Base-by-base conservation (phyloP, 2,888 invertebrate species). In the Chrysina gloriosa region DNA sequence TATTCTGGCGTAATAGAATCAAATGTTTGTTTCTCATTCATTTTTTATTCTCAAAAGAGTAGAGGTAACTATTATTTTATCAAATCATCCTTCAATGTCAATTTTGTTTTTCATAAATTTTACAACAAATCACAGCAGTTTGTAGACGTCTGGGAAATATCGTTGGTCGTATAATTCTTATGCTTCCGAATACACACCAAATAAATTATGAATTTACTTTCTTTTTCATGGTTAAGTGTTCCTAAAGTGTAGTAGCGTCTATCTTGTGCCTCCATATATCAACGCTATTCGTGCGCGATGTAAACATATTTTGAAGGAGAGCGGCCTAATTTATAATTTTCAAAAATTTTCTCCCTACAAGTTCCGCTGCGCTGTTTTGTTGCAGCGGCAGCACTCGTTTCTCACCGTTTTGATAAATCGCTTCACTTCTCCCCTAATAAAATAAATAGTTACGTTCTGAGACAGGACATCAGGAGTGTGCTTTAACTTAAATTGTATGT, bases 241-340 rank as follows among this genome's bases (percentile, higher is more conserved):
- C 42, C 27, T 61, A 42, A 42, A 61, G 58, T 61, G 42, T 45
- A 61, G 42, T 29, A 9, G n/a, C 27, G 19, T 19, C 16, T 61
- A 14, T 45, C 58, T 61, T 27, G 25, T 7, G 25, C 7, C 27
- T 16, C 58, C 25, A 42, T 61, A 61, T 27, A 61, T 61, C 58
- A 61, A 16, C 58, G 27, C 7, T 7, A 27, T 23, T 42, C 19
- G 42, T 29, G 16, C 16, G 39, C 27, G 58, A 27, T 58, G 42
- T 42, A 58, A 58, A 58, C 42, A 42, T 58, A 42, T 61, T 34
- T 61, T 42, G 58, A 14, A 19, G 29, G n/a, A 61, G 25, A 14
- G 58, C 27, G 58, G 27, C n/a, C 27, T 45, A 25, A 61, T 61
- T 61, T 61, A 61, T 61, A 61, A 61, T 61, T 61, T 61, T 61